Base-by-base conservation (phyloP, 2,113 vertebrate species). In the Pardalotus punctatus region DNA sequence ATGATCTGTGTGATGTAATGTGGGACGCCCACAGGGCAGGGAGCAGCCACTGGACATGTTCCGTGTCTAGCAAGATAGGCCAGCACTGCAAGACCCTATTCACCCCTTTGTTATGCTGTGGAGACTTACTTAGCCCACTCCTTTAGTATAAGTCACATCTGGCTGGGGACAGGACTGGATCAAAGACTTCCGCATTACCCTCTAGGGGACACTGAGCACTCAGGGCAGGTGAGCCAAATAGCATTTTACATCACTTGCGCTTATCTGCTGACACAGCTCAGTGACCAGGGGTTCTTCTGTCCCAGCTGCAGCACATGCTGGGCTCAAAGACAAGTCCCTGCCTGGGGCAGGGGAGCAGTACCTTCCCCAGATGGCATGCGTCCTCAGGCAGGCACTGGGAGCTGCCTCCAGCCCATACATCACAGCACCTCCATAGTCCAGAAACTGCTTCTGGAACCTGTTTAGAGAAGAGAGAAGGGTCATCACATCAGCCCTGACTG, bases 361-460 rank as follows among this genome's bases (percentile, higher is more conserved):
- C 99, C 98, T 99, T 97, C 99, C 99, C 99, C 98, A 99, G 20
- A 96, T 19, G 0, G 99, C 98, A 10, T 99, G 98, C 86, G 97
- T 98, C 92, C 98, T 98, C 80, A 99, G 95, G 98, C 98, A 99
- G 0, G 98, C 73, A 1, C 96, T 97, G 28, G 98, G 96, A 64
- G 90, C 94, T 6, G 98, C 98, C 84, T 99, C 99, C 96, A 99
- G 98, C 33, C 98, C 98, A 0, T 98, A 98, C 98, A 99, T 97
- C 98, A 99, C 90, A 0, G 97, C 97, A 24, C 99, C 98, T 14
- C 99, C 99, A 6, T 99, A 99, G 61, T 98, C 98, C 97, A 99
- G 64, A 92, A 98, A 99, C 18, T 98, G 98, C 57, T 98, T 98
- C 94, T 98, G 98, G 88, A 98, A 74, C 92, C 99, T 99, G 91